Conservation (phyloP, 2,797 vertebrate species). For the Sylvilagus floridanus region DNA sequence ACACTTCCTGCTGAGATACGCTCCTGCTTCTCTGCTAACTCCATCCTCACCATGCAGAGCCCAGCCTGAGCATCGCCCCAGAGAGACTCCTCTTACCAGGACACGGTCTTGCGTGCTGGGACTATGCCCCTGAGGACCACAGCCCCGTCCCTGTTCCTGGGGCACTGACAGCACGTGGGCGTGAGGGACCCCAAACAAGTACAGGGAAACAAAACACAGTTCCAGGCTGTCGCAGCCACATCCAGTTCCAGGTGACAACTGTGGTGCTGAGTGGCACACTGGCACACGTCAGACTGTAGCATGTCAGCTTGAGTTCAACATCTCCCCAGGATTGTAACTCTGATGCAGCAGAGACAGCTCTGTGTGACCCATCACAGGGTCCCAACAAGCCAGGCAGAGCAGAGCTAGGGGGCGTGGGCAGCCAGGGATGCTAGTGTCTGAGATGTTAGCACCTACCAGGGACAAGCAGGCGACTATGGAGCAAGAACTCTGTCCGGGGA, state of each 20-base stretch:
- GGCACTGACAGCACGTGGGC: neutral
- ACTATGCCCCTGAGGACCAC: accelerated
- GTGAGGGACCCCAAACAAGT: neutral
- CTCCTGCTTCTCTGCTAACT: neutral
- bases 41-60: neutral
- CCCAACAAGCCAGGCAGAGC: no score
- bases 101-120: neutral
- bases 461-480: neutral
- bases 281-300: neutral
- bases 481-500: neutral
- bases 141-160: neutral
- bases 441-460: neutral
- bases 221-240: neutral
- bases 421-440: neutral
- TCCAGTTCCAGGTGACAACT: accelerated
- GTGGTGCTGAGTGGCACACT: accelerated
- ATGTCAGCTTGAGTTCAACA: accelerated
- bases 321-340: no score
- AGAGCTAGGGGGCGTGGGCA: neutral
- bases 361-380: accelerated
- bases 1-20: no score
- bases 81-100: neutral
- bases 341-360: neutral
- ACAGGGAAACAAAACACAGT: neutral
- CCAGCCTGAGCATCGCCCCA: neutral